Base-by-base conservation (phyloP, 2,888 invertebrate species). In the Lasioglossum pauxillum region DNA sequence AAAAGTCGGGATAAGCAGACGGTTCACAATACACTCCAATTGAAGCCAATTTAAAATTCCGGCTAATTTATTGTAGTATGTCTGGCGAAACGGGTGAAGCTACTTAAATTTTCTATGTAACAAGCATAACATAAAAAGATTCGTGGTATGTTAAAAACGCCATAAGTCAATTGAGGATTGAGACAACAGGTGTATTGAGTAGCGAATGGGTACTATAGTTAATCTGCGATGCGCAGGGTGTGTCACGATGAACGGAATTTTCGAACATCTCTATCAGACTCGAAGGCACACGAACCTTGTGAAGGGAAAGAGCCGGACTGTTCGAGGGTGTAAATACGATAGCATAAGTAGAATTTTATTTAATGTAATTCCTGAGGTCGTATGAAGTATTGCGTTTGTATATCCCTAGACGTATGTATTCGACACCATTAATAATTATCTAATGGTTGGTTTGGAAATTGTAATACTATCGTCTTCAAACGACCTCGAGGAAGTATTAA, bases 281-380 rank as follows among this genome's bases (percentile, higher is more conserved):
- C 69, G 69, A 10, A 23, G 38, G 19, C 23, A 23, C 23, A 5
- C 19, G 31, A 64, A 64, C 64, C 64, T 31, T 31, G 31, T 7
- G 64, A 35, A 64, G 19, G 19, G 16, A 23, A 38, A 38, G 23
- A 38, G 10, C 23, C 19, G 69, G 23, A 38, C 10, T 38, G 23
- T 38, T 69, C 69, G 23, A 69, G 38, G 69, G 38, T 69, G 69
- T 69, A 69, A 69, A 75, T 74, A 69, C 69, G 73, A 23, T 49
- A 57, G 75, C 69, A 64, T 69, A 69, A 69, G 69, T 69, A 69
- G 69, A 38, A 38, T 69, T 69, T 69, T 69, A 69, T 69, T 69
- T 69, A 69, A 69, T 69, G 69, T 69, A 35, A 69, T 69, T 38
- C 38, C 69, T 8, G 69, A 69, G 69, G 69, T 69, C 38, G 69